These are phyloP conservation scores for Pipistrellus pygmaeus DNA, from an alignment of 2,797 vertebrate species.

Conservation along the genomic window DNA sequence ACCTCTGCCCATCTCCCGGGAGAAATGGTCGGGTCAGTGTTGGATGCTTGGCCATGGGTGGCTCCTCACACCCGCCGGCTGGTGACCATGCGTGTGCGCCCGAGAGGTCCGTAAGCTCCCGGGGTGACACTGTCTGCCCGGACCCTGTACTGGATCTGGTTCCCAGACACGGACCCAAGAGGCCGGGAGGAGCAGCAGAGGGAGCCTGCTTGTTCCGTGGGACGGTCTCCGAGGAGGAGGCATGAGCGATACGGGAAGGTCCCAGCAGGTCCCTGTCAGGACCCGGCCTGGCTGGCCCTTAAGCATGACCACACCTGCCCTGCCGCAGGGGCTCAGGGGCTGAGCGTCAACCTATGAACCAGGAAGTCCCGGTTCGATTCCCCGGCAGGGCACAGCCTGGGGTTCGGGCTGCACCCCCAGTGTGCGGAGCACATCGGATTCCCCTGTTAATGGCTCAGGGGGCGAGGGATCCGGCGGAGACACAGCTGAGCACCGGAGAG, in stretches of 20 bases:
- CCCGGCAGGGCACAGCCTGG: too few relatives aligned
- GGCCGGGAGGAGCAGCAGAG: neutral
- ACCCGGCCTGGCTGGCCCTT: neutral
- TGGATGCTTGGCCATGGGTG: neutral
- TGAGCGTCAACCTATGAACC: too few relatives aligned
- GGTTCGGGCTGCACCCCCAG: too few relatives aligned
- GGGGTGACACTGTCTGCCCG: neutral
- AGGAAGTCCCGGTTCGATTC: too few relatives aligned
- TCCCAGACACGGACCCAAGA: neutral
- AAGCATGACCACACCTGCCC: neutral
- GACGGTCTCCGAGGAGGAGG: neutral
- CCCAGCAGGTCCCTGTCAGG: neutral
- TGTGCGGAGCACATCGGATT: too few relatives aligned
- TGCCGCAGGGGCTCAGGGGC: too few relatives aligned
- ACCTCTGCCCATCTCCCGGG: neutral
- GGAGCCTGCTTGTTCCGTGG: neutral
- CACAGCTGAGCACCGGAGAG: conserved; percentile 54
- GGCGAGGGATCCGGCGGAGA: conserved; percentile 59
- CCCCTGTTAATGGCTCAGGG: conserved; percentile 61
- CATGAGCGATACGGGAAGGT: neutral
- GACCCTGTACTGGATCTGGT: neutral
- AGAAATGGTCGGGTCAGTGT: neutral
- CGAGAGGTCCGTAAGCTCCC: neutral
- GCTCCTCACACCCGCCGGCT: neutral
- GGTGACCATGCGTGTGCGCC: neutral